These are phyloP conservation scores for Eriocheir sinensis DNA, from an alignment of 1,140 invertebrate genomes.

Conservation along the genomic window DNA sequence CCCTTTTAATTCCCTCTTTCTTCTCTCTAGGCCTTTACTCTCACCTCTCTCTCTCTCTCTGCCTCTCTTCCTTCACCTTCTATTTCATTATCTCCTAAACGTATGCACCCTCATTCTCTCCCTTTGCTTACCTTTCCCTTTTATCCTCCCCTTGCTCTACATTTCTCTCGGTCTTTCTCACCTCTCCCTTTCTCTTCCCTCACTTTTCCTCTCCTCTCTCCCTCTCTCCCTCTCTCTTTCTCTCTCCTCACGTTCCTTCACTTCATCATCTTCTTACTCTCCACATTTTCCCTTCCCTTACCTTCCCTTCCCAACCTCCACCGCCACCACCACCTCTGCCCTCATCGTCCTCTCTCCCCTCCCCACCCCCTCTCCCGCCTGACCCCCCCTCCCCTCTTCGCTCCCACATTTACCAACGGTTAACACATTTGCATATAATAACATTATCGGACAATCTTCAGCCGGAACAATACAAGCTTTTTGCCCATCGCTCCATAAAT, in stretches of 20 bases:
- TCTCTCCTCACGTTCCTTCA: not conserved
- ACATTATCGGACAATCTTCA: constrained; percentile 56
- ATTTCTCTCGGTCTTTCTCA: not conserved
- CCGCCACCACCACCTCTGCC: constrained; percentile 6
- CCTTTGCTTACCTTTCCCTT: not conserved
- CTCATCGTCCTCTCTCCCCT: not conserved
- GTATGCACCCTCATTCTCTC: not conserved
- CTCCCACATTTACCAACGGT: constrained; percentile 28
- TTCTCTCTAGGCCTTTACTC: constrained; percentile 36
- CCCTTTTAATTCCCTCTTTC: not conserved
- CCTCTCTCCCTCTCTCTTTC: not conserved
- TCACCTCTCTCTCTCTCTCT: not conserved
- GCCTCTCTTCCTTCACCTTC: not conserved
- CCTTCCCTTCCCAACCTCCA: not conserved
- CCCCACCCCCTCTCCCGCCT: not conserved
- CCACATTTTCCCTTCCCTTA: not conserved
- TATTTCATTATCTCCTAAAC: not conserved
- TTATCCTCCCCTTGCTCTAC: constrained; percentile 29
- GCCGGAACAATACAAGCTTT: constrained; percentile 24
- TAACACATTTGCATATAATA: constrained; percentile 67
- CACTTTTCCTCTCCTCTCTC: not conserved
- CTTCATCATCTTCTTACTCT: not conserved
- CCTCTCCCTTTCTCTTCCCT: not conserved
- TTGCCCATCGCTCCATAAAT: constrained; percentile 64
- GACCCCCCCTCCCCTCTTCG: not conserved